Evolutionary conservation across 2,113 vertebrate genomes (phyloP), one percentile per base, ranked within the genome.

Genomic region (Chaetorhynchus papuensis): DNA sequence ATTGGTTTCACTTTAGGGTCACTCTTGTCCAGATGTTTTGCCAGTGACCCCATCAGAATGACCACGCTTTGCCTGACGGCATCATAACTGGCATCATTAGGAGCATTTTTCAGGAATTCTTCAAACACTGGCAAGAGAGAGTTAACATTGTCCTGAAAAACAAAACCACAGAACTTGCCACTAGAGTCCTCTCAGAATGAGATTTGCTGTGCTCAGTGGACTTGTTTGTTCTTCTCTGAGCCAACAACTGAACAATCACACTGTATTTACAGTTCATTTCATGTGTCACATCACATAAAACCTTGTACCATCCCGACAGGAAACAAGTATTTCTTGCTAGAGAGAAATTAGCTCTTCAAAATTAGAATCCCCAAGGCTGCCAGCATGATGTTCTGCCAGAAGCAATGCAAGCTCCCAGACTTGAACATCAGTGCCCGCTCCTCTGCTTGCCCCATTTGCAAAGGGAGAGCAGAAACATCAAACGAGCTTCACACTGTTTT

Each of bases 1-100:
- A 99, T 99, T 80, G 99, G 99, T 96, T 99, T 99, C 94, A 99
- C 99, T 97, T 99, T 99, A 82, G 99, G 99, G 97, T 99, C 99
- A 2, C 97, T 99, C 96, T 99, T 99, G 94, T 99, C 99, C 97
- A 99, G 97, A 97, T 99, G 99, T 96, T 99, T 99, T 96, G 99
- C 99, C 94, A 99, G 97, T 20, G 99, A 99, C 69, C 99, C 99
- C 99, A 99, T 99, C 24, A 99, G 98, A 96, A 99, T 99, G 89
- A 99, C 99, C 85, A 99, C 99, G 2, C 99, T 99, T 98, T 99
- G 99, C 92, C 99, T 98, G 91, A 99, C 99, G 2, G 99, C 98
- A 63, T 99, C 99, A 3, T 99, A 99, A 97, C 98, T 99, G 95
- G 99, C 99, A 30, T 99, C 99, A 42, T 99, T 99, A 15, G 99